phyloP scores from a whole-genome alignment of 2,113 vertebrate species.

The Rhipidura dahli region DNA sequence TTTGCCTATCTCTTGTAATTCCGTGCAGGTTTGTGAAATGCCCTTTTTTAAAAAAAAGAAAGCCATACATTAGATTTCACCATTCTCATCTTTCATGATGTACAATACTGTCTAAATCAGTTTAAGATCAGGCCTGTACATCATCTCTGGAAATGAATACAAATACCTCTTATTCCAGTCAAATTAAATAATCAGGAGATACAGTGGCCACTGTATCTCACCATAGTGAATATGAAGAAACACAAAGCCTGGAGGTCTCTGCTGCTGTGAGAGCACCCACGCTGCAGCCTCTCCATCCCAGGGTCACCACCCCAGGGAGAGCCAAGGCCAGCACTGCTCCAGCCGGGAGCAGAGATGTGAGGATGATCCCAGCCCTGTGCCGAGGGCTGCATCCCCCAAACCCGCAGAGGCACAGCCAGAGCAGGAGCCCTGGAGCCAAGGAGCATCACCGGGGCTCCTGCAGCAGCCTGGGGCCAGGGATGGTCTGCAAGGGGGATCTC shows the following conservation, averaged over 20 bases:
- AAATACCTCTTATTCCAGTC: conserved; percentile 56
- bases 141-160: conserved; percentile 61
- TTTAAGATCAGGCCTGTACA: conserved; percentile 54
- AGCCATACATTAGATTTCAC: conserved; percentile 19
- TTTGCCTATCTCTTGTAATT: conserved; percentile 51
- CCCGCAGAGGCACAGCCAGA: accelerated
- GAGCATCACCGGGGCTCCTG: accelerated
- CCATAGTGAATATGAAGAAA: neutral
- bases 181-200: conserved; percentile 57
- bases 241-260: neutral
- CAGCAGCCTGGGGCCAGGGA: neutral
- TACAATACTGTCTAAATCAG: conserved; percentile 53
- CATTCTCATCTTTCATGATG: conserved; percentile 62
- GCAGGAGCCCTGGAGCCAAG: neutral
- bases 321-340: accelerated
- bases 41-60: neutral
- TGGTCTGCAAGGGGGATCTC: neutral
- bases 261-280: neutral
- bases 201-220: neutral
- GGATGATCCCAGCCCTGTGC: neutral
- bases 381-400: accelerated
- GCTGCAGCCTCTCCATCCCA: neutral
- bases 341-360: accelerated
- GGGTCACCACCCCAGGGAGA: neutral
- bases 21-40: conserved; percentile 13